These are phyloP conservation scores for Muntiacus muntjak DNA, from an alignment of 2,113 vertebrate genomes.

Conservation along the genomic window DNA sequence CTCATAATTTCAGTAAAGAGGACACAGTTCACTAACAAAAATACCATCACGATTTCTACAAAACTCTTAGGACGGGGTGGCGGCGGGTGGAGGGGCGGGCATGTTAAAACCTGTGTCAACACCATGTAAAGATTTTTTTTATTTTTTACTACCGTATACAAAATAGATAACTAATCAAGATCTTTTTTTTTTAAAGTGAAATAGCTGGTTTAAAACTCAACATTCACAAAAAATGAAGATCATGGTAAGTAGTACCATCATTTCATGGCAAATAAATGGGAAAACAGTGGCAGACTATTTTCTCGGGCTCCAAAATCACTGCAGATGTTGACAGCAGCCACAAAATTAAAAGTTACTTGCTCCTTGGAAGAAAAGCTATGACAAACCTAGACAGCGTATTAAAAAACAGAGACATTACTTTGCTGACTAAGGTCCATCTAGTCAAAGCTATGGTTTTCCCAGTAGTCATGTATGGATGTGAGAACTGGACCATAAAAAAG, in stretches of 20 bases:
- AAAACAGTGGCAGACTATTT: neutral
- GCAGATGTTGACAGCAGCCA: neutral
- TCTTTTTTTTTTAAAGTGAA: neutral
- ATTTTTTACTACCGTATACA: neutral
- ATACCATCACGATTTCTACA: neutral
- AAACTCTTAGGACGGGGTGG: too few relatives aligned
- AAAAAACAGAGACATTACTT: neutral
- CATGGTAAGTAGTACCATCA: neutral
- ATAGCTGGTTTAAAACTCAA: neutral
- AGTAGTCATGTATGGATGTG: neutral
- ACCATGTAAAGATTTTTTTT: too few relatives aligned
- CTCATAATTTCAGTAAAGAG: neutral
- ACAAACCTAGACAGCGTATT: neutral
- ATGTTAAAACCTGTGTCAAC: neutral
- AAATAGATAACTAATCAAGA: neutral
- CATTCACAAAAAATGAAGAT: neutral
- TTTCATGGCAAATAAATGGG: neutral
- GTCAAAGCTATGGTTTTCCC: neutral
- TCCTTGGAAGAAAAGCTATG: neutral
- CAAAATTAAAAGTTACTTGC: neutral
- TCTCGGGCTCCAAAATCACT: neutral
- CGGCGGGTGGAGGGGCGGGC: neutral
- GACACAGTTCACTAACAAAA: neutral
- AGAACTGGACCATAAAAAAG: rapidly evolving
- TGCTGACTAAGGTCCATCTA: neutral